Conservation (phyloP, 2,113 vertebrate species). For the Gallinago paraguaiae region DNA sequence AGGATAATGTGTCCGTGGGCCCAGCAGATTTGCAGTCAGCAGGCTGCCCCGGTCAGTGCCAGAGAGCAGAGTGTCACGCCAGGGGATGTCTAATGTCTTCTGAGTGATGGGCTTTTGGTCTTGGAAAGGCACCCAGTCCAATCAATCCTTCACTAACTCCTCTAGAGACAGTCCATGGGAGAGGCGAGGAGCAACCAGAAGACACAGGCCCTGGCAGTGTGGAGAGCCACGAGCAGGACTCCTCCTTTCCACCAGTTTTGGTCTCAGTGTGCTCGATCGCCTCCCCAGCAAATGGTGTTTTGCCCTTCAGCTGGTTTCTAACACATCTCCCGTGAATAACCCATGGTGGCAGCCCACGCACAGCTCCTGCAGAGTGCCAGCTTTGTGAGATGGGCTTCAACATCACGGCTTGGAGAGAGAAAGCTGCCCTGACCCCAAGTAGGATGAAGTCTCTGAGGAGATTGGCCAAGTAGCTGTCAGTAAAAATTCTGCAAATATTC, state of each 20-base stretch:
- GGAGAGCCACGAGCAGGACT: neutral
- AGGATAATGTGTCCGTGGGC: neutral
- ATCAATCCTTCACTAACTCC: neutral
- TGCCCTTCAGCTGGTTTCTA: neutral
- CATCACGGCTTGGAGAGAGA: neutral
- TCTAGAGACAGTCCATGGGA: neutral
- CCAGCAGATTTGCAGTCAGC: conserved; percentile 35
- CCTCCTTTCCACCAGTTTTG: neutral
- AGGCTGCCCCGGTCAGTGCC: neutral
- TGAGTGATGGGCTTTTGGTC: neutral
- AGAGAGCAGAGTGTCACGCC: neutral
- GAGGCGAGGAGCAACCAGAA: accelerated
- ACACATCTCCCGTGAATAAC: neutral
- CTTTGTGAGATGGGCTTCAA: neutral
- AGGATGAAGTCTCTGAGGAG: neutral
- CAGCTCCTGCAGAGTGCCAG: accelerated
- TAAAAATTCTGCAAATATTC: neutral
- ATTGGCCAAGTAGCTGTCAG: neutral
- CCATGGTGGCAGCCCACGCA: accelerated
- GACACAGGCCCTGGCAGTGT: accelerated
- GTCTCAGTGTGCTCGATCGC: accelerated
- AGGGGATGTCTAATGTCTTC: neutral
- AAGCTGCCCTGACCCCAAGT: accelerated
- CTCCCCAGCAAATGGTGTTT: neutral
- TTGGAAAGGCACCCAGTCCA: neutral